Base-by-base conservation (phyloP, 2,113 vertebrate genomes). In the Proterorhinus semilunaris region DNA sequence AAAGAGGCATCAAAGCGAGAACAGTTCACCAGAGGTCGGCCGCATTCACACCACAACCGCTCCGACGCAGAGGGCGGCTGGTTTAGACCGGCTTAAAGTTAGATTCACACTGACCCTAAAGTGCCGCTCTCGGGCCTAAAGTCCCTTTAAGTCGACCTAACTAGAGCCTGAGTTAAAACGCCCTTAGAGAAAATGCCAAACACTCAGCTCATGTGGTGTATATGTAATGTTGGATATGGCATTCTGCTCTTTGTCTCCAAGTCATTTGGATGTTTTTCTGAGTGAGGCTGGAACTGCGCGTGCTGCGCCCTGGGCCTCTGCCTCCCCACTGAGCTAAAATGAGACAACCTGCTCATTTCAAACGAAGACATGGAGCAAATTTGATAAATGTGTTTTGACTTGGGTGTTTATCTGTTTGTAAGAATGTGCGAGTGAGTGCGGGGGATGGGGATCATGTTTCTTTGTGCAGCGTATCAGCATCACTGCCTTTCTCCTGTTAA, bases 401-500 rank as follows among this genome's bases (percentile, higher is more conserved):
- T 21, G 66, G 54, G 57, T 10, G n/a, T 62, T 53, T 62, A 47
- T 68, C n/a, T 65, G 9, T 67, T 65, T 74, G 6, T 65, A 50
- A 52, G 59, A 65, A 13, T 54, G 21, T 65, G 54, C 52, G 59
- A 65, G n/a, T 54, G 21, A 70, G 59, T 72, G 52, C 70, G 71
- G 44, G 77, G 69, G 49, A 55, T 46, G 62, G 59, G 43, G 50
- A 80, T 76, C 71, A 27, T 43, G 58, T 72, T 57, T 61, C 53
- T 75, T 72, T 74, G 46, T 55, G n/a, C 53, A 27, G 17, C 62
- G 62, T 48, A 15, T 66, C 48, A 43, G 54, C 7, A 54, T 53
- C 15, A 7, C 47, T 62, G 48, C 62, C 62, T 9, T 70, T 71
- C 69, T 69, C 54, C 74, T 59, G 66, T 87, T 91, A 91, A 91